Evolutionary conservation across 1,140 invertebrate species (phyloP).

Genomic region (Cephus cinctus): DNA sequence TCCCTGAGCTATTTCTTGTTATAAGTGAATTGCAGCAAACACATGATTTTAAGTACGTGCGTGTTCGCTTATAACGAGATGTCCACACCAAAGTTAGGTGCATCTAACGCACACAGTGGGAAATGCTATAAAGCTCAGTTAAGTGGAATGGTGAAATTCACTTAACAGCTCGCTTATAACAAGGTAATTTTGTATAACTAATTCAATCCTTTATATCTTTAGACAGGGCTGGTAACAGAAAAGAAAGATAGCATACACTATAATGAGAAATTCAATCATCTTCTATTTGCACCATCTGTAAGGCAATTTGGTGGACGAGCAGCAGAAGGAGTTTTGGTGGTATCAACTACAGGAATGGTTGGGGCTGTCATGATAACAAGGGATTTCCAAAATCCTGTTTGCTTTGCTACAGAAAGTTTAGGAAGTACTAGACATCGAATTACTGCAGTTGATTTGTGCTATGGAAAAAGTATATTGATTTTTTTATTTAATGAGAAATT

Average conservation of each 20-base stretch:
- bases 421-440: conserved; percentile 72
- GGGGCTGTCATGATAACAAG: conserved; percentile 66
- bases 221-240: conserved; percentile 61
- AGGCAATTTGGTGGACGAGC: conserved; percentile 83
- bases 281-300: conserved; percentile 76
- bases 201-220: conserved; percentile 16
- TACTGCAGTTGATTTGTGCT: conserved; percentile 72
- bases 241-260: conserved; percentile 81
- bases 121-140: no score
- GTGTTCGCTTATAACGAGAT: no score
- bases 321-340: conserved; percentile 75
- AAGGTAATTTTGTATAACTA: no score
- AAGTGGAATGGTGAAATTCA: no score
- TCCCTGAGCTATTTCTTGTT: no score
- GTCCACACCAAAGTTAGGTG: no score
- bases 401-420: conserved; percentile 66
- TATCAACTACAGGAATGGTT: conserved; percentile 83
- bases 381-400: conserved; percentile 48
- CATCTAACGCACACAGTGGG: no score
- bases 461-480: conserved; percentile 66
- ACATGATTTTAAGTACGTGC: no score
- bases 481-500: conserved; percentile 5
- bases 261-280: conserved; percentile 80
- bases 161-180: no score
- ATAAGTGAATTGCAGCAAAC: no score